Conservation (phyloP, 2,797 vertebrate species). For the Nothura maculosa region DNA sequence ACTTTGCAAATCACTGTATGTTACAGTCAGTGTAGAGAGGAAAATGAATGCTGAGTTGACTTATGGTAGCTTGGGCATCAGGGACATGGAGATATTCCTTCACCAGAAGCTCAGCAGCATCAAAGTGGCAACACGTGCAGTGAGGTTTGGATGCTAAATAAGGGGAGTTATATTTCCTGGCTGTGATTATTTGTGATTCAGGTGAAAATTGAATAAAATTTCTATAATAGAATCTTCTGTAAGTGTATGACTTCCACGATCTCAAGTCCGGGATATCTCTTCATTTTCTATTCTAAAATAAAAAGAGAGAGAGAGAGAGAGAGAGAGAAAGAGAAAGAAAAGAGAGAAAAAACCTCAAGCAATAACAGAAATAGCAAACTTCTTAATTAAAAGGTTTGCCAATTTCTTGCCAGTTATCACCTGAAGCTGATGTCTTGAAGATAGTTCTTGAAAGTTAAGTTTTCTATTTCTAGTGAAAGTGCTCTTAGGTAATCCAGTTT, state of each 20-base stretch:
- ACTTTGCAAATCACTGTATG: background rate
- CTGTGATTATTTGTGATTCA: background rate
- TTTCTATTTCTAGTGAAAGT: background rate
- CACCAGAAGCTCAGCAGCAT: background rate
- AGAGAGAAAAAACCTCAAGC: fast-evolving
- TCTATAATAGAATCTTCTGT: background rate
- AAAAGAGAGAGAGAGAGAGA: background rate
- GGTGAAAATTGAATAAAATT: background rate
- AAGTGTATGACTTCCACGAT: fast-evolving
- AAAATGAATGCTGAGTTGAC: background rate
- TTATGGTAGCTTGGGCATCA: background rate
- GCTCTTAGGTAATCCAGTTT: background rate
- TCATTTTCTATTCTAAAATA: background rate
- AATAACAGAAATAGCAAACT: background rate
- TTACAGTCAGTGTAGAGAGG: background rate
- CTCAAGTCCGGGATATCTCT: background rate
- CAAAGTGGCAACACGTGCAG: background rate
- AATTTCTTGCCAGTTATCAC: background rate
- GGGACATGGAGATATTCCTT: background rate
- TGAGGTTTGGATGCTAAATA: fast-evolving
- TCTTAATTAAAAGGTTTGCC: background rate
- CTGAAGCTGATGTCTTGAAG: background rate
- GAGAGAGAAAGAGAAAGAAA: no score
- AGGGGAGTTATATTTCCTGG: fast-evolving
- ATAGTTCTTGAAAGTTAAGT: background rate